Conservation (phyloP, 1,140 invertebrate genomes). For the Cydia splendana region DNA sequence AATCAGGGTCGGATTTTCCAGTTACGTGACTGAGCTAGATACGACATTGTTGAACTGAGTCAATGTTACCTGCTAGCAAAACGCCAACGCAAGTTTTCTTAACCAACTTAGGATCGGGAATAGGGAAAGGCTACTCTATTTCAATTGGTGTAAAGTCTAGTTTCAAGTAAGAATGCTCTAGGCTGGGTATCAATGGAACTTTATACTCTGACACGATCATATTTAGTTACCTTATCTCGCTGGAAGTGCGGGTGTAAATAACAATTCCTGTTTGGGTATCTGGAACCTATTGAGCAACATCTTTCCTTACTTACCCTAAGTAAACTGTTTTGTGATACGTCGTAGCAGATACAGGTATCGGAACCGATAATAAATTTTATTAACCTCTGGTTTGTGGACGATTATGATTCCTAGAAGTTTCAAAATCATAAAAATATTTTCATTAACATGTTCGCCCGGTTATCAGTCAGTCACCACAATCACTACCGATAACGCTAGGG, state of each 20-base stretch:
- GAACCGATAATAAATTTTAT: neutral
- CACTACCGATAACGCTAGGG: too few species aligned
- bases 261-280: slow-evolving; percentile 4
- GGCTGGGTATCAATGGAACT: slow-evolving; percentile 8
- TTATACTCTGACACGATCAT: slow-evolving; percentile 16
- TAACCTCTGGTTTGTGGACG: too few species aligned
- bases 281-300: neutral
- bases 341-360: neutral
- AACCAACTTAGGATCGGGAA: neutral
- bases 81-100: slow-evolving; percentile 5
- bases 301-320: neutral
- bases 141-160: neutral
- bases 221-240: slow-evolving; percentile 7
- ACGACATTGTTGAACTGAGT: neutral
- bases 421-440: too few species aligned
- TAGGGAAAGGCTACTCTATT: neutral
- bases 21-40: neutral
- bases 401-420: too few species aligned
- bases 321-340: neutral
- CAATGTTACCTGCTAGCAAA: neutral
- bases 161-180: neutral
- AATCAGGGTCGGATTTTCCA: neutral
- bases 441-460: too few species aligned
- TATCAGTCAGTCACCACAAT: too few species aligned
- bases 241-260: slow-evolving; percentile 4